Evolutionary conservation across 1,140 invertebrate species (phyloP).

Genomic region (Drosophila auraria): DNA sequence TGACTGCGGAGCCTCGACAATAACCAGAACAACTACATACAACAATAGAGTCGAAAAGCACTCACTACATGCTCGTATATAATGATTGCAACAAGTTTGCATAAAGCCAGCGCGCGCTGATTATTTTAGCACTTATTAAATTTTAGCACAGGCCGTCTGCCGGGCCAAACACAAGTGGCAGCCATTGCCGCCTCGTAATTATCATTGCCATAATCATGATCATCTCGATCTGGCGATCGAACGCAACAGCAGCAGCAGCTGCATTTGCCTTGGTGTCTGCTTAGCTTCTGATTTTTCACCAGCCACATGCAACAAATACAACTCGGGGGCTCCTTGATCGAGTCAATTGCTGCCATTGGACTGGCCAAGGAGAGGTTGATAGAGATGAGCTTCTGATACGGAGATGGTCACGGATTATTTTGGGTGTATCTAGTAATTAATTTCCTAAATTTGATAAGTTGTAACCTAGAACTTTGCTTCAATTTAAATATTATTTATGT

Average conservation of each 20-base stretch:
- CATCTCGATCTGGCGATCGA: conserved; percentile 51
- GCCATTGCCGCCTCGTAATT: conserved; percentile 43
- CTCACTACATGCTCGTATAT: conserved; percentile 13
- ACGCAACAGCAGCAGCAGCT: conserved; percentile 34
- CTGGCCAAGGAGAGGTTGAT: conserved; percentile 13
- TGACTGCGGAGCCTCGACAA: conserved; percentile 45
- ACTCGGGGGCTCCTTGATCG: conserved; percentile 46
- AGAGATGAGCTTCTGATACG: conserved; percentile 24
- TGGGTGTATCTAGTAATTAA: too few species aligned
- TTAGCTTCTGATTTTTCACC: conserved; percentile 57
- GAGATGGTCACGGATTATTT: background rate
- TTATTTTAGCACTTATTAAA: conserved; percentile 83
- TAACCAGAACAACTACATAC: conserved; percentile 44
- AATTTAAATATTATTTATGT: too few species aligned
- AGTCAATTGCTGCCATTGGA: conserved; percentile 54
- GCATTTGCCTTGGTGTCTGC: conserved; percentile 33
- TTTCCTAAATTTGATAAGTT: too few species aligned
- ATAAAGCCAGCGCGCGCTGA: conserved; percentile 70
- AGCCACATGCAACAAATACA: conserved; percentile 34
- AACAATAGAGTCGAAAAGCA: conserved; percentile 63
- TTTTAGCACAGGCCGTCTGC: conserved; percentile 59
- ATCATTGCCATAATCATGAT: conserved; percentile 54
- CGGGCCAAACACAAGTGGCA: conserved; percentile 16
- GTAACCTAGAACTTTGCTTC: too few species aligned
- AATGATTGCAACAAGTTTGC: conserved; percentile 72